Base-by-base conservation (phyloP, 2,113 vertebrate genomes). In the Struthidea cinerea region DNA sequence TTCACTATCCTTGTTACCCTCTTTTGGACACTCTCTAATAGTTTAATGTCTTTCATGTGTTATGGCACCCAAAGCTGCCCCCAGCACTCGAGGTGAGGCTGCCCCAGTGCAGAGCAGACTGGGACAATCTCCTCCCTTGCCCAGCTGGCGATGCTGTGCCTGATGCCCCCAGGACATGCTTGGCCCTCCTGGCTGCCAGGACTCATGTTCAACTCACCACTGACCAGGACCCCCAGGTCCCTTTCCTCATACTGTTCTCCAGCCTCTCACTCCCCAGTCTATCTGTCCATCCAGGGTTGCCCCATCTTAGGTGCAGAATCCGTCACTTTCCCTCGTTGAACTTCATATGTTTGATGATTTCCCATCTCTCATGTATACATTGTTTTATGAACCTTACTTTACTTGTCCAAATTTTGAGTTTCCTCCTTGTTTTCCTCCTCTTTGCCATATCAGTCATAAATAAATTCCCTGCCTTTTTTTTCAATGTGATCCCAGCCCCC, bases 121-220 rank as follows among this genome's bases (percentile, higher is more conserved):
- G 1, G 67, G 47, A 61, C 56, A 71, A 44, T 61, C 46, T 27
- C 46, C 56, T 83, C 26, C 21, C 27, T 42, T 16, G 16, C 30
- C 57, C 0, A 0, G 7, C 49, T 71, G 84, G 30, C 0, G 1
- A 35, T 49, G 65, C 65, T 79, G 30, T 1, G 1, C 35, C 49
- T 80, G 75, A 49, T 71, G 57, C 0, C 30, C 21, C 57, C 49
- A 56, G 57, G 30, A 26, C 65, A 56, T 1, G 9, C 9, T 0
- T 56, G 65, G 2, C 42, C 13, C 49, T 70, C 42, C 42, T 88
- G 85, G 35, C 65, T 80, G n/a, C 42, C 85, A 42, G 65, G 75
- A 12, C 41, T 63, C 20, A 2, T 3, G 6, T 8, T 26, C 7
- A 21, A 4, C 16, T 41, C 9, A 1, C 6, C 16, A 15, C 3